These are phyloP conservation scores for Drosophila tropicalis DNA, from an alignment of 1,140 invertebrate species.

Conservation along the genomic window DNA sequence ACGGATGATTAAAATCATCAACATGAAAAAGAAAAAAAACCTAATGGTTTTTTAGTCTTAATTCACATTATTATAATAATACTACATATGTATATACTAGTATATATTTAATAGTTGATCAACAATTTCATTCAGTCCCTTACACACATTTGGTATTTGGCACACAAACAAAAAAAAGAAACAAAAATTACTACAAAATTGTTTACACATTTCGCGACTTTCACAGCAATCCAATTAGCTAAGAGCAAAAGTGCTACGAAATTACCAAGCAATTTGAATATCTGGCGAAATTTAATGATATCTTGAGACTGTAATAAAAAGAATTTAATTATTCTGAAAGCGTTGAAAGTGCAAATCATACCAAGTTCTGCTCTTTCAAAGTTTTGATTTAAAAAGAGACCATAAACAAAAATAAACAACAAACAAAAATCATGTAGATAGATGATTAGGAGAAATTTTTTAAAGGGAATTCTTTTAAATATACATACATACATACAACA, in stretches of 20 bases:
- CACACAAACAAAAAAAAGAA: conserved; percentile 2
- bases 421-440: no score
- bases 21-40: conserved; percentile 16
- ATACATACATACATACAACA: no score
- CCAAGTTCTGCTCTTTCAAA: no score
- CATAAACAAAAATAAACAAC: not conserved
- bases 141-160: not conserved
- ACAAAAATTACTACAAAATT: not conserved
- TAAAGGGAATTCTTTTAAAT: no score
- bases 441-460: no score
- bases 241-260: conserved; percentile 3
- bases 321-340: conserved; percentile 4
- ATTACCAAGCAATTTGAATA: conserved; percentile 17
- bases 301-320: not conserved
- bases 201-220: conserved; percentile 13
- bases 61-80: conserved; percentile 39
- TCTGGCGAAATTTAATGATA: conserved; percentile 19
- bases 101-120: not conserved
- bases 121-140: not conserved
- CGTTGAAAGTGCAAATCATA: conserved; percentile 5
- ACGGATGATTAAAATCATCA: conserved; percentile 24
- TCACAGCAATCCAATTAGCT: conserved; percentile 14
- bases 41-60: conserved; percentile 30
- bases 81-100: not conserved
- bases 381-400: not conserved